These are phyloP conservation scores for Hormiphora californensis DNA, from an alignment of 37 sponge, comb jelly and placozoan genomes.

Conservation along the genomic window DNA sequence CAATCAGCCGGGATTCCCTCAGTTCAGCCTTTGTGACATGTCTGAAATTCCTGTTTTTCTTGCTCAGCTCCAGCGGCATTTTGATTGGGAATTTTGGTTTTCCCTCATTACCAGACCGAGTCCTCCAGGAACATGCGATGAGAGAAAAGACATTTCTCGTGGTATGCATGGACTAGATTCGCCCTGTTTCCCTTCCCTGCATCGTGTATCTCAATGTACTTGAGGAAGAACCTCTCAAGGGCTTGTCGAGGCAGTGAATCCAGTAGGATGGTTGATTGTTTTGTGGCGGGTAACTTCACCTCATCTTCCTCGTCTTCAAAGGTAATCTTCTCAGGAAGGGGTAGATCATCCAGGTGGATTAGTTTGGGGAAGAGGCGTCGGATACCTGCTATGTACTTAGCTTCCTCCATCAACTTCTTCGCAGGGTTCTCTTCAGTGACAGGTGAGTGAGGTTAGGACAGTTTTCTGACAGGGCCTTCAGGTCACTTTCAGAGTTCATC, in stretches of 20 bases:
- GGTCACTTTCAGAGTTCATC: neutral
- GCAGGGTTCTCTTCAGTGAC: conserved; percentile 38
- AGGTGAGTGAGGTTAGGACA: neutral
- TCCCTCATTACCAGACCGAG: neutral
- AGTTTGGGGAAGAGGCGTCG: neutral
- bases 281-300: neutral
- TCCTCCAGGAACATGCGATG: neutral
- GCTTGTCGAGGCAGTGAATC: neutral
- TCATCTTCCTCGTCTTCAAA: conserved; percentile 27
- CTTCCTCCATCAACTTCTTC: conserved; percentile 43
- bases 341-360: neutral
- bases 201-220: conserved; percentile 16
- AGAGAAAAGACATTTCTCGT: conserved; percentile 9
- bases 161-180: conserved; percentile 21
- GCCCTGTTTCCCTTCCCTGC: neutral
- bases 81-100: neutral
- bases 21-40: conserved; percentile 6
- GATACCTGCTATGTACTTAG: conserved; percentile 12
- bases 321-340: conserved; percentile 13
- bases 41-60: conserved; percentile 22
- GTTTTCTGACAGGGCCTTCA: neutral
- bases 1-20: conserved; percentile 11
- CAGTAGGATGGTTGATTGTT: neutral
- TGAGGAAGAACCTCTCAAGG: conserved; percentile 2
- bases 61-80: conserved; percentile 28